phyloP scores from a whole-genome alignment of 1,140 invertebrate species.

The Bicyclus anynana region DNA sequence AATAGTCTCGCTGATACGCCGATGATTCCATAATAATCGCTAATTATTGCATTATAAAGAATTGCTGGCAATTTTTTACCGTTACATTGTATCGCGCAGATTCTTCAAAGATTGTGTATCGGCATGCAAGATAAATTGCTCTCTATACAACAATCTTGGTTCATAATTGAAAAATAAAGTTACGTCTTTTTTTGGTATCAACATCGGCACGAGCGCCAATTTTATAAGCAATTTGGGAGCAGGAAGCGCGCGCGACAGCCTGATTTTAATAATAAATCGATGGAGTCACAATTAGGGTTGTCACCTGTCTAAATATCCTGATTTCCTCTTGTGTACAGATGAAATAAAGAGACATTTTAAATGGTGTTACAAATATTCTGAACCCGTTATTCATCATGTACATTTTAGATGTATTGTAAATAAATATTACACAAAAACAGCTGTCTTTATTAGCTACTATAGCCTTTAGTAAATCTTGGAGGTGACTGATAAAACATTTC shows the following conservation, averaged over 20 bases:
- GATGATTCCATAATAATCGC: slow-evolving; percentile 11
- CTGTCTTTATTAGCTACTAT: no score
- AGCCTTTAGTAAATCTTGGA: no score
- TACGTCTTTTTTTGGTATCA: slow-evolving; percentile 50
- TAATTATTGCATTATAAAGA: slow-evolving; percentile 16
- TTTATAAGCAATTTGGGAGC: slow-evolving; percentile 68
- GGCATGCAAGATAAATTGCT: slow-evolving; percentile 24
- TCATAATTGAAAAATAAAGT: slow-evolving; percentile 69
- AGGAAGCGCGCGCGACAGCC: slow-evolving; percentile 64
- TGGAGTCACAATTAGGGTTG: slow-evolving; percentile 34
- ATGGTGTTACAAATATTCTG: neutral
- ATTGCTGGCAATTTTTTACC: slow-evolving; percentile 19
- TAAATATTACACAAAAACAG: no score
- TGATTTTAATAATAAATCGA: slow-evolving; percentile 74
- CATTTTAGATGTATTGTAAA: no score
- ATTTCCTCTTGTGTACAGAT: neutral
- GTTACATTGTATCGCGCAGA: slow-evolving; percentile 17
- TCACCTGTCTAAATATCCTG: neutral
- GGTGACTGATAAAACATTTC: neutral
- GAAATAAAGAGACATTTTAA: neutral
- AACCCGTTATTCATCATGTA: no score
- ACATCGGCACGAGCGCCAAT: slow-evolving; percentile 67
- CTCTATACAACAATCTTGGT: slow-evolving; percentile 39
- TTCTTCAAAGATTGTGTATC: slow-evolving; percentile 1
- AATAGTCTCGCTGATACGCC: neutral